These are phyloP conservation scores for Neotoma lepida DNA, from an alignment of 2,113 vertebrate species.

Conservation along the genomic window DNA sequence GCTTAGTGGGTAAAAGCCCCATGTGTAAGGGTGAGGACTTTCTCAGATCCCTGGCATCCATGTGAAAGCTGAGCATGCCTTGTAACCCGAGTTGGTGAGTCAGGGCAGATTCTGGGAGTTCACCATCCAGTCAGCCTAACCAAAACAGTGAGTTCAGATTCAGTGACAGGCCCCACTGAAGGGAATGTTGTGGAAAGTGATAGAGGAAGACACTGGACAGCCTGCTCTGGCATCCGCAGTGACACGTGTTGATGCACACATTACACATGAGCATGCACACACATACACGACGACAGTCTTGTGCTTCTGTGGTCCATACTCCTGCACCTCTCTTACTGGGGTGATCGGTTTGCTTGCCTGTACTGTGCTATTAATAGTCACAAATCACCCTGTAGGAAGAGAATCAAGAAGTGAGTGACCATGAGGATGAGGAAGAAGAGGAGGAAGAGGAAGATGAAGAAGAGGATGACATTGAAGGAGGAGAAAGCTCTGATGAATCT, in stretches of 20 bases:
- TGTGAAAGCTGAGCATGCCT: background rate
- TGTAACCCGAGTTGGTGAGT: background rate
- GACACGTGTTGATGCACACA: too few relatives aligned
- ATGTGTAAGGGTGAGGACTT: too few relatives aligned
- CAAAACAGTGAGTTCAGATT: too few relatives aligned
- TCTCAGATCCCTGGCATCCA: too few relatives aligned
- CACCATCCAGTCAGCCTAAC: background rate
- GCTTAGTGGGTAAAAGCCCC: background rate
- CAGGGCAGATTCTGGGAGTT: background rate
- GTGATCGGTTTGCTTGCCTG: background rate
- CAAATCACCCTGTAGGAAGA: conserved; percentile 87
- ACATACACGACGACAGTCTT: background rate
- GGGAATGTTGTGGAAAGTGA: background rate
- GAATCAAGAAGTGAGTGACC: conserved; percentile 92
- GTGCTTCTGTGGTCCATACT: background rate
- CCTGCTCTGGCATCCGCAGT: too few relatives aligned
- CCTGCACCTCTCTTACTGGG: background rate
- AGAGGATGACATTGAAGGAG: conserved; percentile 92
- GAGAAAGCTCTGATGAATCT: conserved; percentile 95
- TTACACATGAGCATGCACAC: background rate
- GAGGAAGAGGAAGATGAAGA: conserved; percentile 92
- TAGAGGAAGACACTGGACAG: background rate
- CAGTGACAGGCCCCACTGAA: background rate
- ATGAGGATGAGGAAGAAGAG: conserved; percentile 94
- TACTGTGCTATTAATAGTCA: conserved; percentile 16